Conservation (phyloP, 2,888 invertebrate genomes). For the Melieria picta region DNA sequence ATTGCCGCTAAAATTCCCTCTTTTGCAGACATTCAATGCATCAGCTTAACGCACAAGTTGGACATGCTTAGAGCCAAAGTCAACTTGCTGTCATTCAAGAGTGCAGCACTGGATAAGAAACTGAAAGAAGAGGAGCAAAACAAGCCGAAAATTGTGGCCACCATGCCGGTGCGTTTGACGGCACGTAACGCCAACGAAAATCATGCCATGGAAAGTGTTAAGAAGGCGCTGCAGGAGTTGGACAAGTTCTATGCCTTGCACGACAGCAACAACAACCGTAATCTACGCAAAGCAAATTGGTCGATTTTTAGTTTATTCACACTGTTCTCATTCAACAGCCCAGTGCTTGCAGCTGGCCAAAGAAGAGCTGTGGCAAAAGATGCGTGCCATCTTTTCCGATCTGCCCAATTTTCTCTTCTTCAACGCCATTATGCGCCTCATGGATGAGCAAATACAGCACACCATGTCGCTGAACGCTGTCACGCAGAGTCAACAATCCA, state of each 20-base stretch:
- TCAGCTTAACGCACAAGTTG: conserved; percentile 52
- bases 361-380: conserved; percentile 55
- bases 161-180: conserved; percentile 59
- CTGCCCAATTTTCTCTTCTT: conserved; percentile 60
- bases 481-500: conserved; percentile 9
- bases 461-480: conserved; percentile 55
- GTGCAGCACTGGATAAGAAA: conserved; percentile 47
- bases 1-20: neutral
- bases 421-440: conserved; percentile 56
- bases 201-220: conserved; percentile 51
- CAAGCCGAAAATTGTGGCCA: conserved; percentile 49
- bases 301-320: conserved; percentile 3
- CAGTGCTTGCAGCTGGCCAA: conserved; percentile 52
- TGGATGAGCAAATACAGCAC: conserved; percentile 60
- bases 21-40: conserved; percentile 56
- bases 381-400: conserved; percentile 56
- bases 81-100: conserved; percentile 55
- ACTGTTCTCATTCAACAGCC: conserved; percentile 38
- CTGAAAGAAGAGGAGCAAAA: conserved; percentile 51
- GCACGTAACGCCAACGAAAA: conserved; percentile 55
- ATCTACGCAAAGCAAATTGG: conserved; percentile 4
- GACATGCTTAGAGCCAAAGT: conserved; percentile 49
- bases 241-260: conserved; percentile 56
- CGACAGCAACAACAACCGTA: conserved; percentile 47
- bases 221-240: conserved; percentile 54